Evolutionary conservation across 2,113 vertebrate species (phyloP), one percentile per base, ranked within the genome.

Genomic region (Herpailurus yagouaroundi): DNA sequence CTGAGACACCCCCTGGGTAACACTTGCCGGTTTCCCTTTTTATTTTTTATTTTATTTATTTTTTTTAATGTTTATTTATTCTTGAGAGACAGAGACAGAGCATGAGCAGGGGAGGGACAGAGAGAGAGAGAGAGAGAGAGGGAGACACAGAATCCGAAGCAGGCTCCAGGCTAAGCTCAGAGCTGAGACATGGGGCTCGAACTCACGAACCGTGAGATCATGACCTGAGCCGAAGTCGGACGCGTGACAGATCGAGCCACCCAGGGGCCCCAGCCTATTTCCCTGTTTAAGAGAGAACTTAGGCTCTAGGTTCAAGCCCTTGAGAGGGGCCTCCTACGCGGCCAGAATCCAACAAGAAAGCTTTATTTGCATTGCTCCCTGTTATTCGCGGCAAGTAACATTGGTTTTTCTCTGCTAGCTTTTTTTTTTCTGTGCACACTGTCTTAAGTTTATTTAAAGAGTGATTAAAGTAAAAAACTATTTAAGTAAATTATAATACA

Each of bases 381-480:
- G 52, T 7, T 33, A 60, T 55, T 48, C 73, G 45, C 45, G 45
- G 16, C 57, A 64, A 97, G 33, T n/a, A 68, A 81, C 16, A 7
- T 11, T 84, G 48, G 2, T 55, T 82, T 68, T 81, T 66, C 27
- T 84, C 41, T 31, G 33, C 31, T 85, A 48, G 41, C 36, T 50
- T 25, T 45, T 45, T 45, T 60, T 4, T 77, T 31, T 77, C 45
- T 45, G 15, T 12, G 33, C 19, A 73, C 84, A 81, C 18, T 55
- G 91, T 73, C 93, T 94, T 85, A 57, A 81, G 45, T 36, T 52
- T 93, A 83, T 63, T 90, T 86, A 74, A 93, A 83, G 31, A 86
- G 10, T 48, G 38, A 80, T n/a, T 36, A 93, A 21, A 50, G 55
- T 92, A 74, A 50, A 13, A 48, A 85, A 91, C 83, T 27, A 31